Evolutionary conservation across 2,113 vertebrate species (phyloP).

Genomic region (crab-eating macaque (Macaca fascicularis)): DNA sequence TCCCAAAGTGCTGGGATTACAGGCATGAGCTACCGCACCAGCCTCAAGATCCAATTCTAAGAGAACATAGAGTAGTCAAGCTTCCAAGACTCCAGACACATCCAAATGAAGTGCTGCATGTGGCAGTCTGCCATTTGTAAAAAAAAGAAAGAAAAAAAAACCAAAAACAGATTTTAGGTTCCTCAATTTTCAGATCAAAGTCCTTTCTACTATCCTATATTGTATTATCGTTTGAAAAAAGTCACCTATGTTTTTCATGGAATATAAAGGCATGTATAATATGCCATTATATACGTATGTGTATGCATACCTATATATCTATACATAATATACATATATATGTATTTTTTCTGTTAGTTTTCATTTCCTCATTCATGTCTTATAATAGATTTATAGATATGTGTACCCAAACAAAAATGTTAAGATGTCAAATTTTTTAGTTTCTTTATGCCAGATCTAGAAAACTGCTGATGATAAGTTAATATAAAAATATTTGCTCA

Average conservation of each 20-base stretch:
- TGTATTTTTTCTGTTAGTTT: not conserved
- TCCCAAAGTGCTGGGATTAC: too few species aligned
- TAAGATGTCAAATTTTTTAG: not conserved
- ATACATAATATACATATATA: too few species aligned
- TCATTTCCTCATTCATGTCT: not conserved
- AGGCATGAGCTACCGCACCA: too few species aligned
- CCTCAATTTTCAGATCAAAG: not conserved
- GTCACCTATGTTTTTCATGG: not conserved
- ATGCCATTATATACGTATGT: too few species aligned
- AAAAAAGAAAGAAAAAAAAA: not conserved
- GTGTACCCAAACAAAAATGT: not conserved
- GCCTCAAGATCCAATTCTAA: slow-evolving; percentile 95
- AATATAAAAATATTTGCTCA: not conserved
- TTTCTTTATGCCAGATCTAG: not conserved
- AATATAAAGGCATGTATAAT: too few species aligned
- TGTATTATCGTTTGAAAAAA: not conserved
- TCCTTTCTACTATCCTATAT: not conserved
- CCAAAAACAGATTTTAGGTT: not conserved
- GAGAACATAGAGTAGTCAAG: slow-evolving; percentile 97
- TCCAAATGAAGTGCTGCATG: slow-evolving; percentile 96
- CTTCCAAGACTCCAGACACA: slow-evolving; percentile 97
- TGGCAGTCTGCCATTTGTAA: slow-evolving; percentile 94
- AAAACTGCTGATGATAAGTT: not conserved
- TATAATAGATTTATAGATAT: not conserved
- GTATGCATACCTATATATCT: too few species aligned